Base-by-base conservation (phyloP, 2,797 vertebrate genomes). In the Valencia hispanica region DNA sequence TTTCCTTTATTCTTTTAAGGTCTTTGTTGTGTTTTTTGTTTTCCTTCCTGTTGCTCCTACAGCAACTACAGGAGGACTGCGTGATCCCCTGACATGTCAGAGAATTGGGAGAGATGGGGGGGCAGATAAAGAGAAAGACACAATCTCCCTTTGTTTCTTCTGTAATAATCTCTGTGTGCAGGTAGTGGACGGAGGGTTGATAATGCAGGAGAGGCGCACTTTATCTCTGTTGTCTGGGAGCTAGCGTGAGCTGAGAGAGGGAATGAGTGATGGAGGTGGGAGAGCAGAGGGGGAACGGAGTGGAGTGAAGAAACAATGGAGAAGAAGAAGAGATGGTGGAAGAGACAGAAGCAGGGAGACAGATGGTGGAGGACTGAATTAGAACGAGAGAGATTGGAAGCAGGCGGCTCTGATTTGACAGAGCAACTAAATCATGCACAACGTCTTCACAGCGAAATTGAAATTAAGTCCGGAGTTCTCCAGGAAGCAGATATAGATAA, bases 181-280 rank as follows among this genome's bases (percentile, higher is more conserved):
- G 80, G 79, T 68, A 82, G 87, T 63, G 83, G 86, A 89, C 79
- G 75, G 84, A 90, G 84, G 81, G 81, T 89, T 88, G 87, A 91
- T 93, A 93, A 89, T 87, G 85, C 81, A 73, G 57, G 74, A 72
- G 73, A 81, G 79, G 59, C n/a, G 0, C 0, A 55, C 70, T 88
- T 90, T 84, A 88, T 93, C 91, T 86, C 83, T 63, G 85, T 73
- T 83, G 77, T 91, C 87, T 87, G 65, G 68, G 73, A 84, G 68
- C 73, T 75, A 75, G 75, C 25, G 36, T 83, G n/a, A 73, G 83
- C 75, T n/a, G 70, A 72, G 77, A 45, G 72, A 59, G 73, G 50
- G 72, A 71, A 75, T 81, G 85, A 83, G 80, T n/a, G 55, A 81
- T 79, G 79, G 66, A 65, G 68, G 68, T 2, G 43, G n/a, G 51